These are phyloP conservation scores for Acrobasis repandana DNA, from an alignment of 2,888 invertebrate species.

Conservation along the genomic window DNA sequence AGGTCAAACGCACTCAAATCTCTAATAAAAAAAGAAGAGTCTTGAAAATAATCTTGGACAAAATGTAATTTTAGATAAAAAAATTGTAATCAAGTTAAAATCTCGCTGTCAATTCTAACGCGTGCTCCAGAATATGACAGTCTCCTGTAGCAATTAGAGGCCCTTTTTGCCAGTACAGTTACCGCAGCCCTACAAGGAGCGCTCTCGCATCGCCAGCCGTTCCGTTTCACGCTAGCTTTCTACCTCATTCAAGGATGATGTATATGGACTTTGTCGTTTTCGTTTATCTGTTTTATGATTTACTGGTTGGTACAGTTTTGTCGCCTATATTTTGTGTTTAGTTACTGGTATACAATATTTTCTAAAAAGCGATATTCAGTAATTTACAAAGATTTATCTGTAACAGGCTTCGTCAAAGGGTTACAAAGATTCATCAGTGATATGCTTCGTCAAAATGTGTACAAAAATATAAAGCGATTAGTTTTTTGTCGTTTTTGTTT, in stretches of 20 bases:
- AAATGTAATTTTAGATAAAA: too few relatives aligned
- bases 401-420: too few relatives aligned
- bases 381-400: too few relatives aligned
- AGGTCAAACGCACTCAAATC: too few relatives aligned
- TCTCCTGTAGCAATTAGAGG: conserved; percentile 21
- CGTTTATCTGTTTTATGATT: conserved; percentile 18
- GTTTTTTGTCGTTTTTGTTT: conserved; percentile 17
- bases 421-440: too few relatives aligned
- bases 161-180: conserved; percentile 18
- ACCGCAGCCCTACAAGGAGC: conserved; percentile 17
- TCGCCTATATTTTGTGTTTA: not conserved
- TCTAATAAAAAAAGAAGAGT: too few relatives aligned
- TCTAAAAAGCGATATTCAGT: too few relatives aligned
- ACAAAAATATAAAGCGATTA: too few relatives aligned
- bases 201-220: conserved; percentile 7
- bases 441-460: too few relatives aligned
- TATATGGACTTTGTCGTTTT: conserved; percentile 21
- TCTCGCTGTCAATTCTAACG: not conserved
- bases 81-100: not conserved
- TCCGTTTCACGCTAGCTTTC: conserved; percentile 20
- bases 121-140: conserved; percentile 7
- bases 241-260: conserved; percentile 23
- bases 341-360: too few relatives aligned
- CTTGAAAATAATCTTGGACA: too few relatives aligned
- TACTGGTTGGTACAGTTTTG: conserved; percentile 16